Percentiles rank a stretch among this genome's conserved stretches.
These are phyloP conservation scores for Suncus etruscus DNA, from an alignment of 2,113 vertebrate genomes.

Conservation along the genomic window DNA sequence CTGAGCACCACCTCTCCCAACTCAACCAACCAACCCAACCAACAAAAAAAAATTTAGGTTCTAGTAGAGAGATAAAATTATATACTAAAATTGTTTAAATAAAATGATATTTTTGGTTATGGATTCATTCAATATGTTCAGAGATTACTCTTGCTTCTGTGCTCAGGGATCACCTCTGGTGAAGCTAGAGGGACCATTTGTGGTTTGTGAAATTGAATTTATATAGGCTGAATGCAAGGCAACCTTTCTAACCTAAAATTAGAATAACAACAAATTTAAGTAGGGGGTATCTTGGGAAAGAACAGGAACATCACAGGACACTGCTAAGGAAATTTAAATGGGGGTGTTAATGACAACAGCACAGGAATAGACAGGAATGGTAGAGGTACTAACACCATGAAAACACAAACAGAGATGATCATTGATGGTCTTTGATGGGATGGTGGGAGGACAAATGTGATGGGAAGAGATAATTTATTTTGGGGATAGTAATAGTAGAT, in stretches of 20 bases:
- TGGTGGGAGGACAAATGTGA: not conserved
- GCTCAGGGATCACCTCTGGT: no score
- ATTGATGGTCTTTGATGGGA: not conserved
- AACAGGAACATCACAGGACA: not conserved
- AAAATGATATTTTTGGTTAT: slow-evolving; percentile 23
- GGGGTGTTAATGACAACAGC: not conserved
- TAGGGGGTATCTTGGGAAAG: slow-evolving; percentile 4
- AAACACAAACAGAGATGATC: not conserved
- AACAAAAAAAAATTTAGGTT: not conserved
- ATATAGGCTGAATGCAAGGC: no score
- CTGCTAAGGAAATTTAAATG: not conserved
- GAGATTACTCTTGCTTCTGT: no score
- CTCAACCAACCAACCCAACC: no score
- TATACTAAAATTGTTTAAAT: not conserved
- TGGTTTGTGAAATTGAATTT: no score
- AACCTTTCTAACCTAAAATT: no score
- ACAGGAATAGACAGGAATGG: not conserved
- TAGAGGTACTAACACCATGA: not conserved
- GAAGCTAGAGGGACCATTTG: no score
- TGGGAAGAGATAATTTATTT: not conserved
- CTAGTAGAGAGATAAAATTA: slow-evolving; percentile 22
- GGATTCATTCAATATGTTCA: no score
- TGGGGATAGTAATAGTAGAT: not conserved
- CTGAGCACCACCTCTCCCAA: no score
- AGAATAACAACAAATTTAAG: no score